Evolutionary conservation across 2,113 vertebrate species (phyloP), one percentile per base, ranked within the genome.

Genomic region (Nothoprocta pentlandii): DNA sequence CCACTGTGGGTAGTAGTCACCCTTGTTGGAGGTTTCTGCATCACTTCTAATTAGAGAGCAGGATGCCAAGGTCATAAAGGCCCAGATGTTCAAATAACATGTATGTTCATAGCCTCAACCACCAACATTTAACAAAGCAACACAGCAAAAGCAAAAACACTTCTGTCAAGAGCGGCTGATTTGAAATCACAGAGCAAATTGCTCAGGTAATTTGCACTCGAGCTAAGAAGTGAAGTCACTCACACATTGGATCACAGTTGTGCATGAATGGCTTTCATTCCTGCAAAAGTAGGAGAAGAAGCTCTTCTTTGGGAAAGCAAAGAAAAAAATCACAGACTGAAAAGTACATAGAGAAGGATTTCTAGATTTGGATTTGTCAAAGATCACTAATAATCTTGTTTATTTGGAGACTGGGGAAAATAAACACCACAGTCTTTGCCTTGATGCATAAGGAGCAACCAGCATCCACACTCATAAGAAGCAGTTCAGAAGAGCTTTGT

Each of bases 31-130:
- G 70, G 70, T 22, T 87, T 51, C 94, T 89, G 59, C 71, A 26
- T 42, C 1, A 2, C 51, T 41, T 68, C 47, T 88, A 84, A 90
- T 90, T 87, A 87, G 62, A 85, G 53, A 80, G 63, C 41, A 44
- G 61, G 84, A 59, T 53, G 71, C 59, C 74, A 87, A 76, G 77
- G 34, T 74, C 49, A 34, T 78, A 71, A 83, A 95, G 94, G 67
- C 63, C 73, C 32, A 92, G 54, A 47, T 95, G 53, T 92, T 94
- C 46, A 42, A 83, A 17, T 86, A 78, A 49, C 26, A 30, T 25
- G 12, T 49, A 46, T 12, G 23, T 20, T 6, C 25, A 56, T 56
- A 15, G 64, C 34, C 83, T 69, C 47, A 64, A 41, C n/a, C n/a
- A 32, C 68, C 36, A 49, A 47, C 36, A 25, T 49, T 74, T 66